phyloP scores from a whole-genome alignment of 2,797 vertebrate genomes.

The Lemur catta region DNA sequence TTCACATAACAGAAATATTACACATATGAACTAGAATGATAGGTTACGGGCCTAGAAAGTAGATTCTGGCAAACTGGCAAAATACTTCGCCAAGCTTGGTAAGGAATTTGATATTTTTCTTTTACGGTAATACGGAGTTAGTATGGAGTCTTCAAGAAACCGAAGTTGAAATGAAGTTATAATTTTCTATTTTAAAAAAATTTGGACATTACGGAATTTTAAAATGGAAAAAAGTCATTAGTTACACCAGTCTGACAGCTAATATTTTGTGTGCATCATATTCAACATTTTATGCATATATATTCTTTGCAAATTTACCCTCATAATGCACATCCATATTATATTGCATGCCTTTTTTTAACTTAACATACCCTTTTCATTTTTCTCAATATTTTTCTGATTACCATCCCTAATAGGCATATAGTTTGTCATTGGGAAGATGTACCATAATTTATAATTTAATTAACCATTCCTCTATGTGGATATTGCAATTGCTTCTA shows the following conservation, averaged over 20 bases:
- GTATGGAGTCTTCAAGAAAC: neutral
- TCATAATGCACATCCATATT: neutral
- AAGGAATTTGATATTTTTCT: neutral
- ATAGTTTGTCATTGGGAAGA: slow-evolving; percentile 23
- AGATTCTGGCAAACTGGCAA: neutral
- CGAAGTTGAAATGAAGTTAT: neutral
- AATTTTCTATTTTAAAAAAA: neutral
- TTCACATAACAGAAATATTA: neutral
- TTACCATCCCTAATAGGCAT: slow-evolving; percentile 9
- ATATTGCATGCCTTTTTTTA: neutral
- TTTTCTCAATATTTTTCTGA: slow-evolving; percentile 36
- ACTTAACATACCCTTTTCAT: neutral
- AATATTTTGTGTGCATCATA: neutral
- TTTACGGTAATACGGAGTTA: neutral
- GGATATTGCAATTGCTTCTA: neutral
- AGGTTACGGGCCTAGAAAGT: neutral
- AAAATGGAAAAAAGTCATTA: slow-evolving; percentile 3
- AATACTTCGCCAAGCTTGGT: neutral
- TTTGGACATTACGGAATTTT: neutral
- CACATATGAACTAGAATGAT: neutral
- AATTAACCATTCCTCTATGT: slow-evolving; percentile 36
- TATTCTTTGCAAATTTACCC: neutral
- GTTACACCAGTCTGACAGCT: neutral
- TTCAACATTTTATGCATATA: neutral
- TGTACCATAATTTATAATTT: slow-evolving; percentile 19